Percentiles rank a stretch among this genome's conserved stretches.
phyloP scores from a whole-genome alignment of 2,797 vertebrate species.

The Graptemys geographica region DNA sequence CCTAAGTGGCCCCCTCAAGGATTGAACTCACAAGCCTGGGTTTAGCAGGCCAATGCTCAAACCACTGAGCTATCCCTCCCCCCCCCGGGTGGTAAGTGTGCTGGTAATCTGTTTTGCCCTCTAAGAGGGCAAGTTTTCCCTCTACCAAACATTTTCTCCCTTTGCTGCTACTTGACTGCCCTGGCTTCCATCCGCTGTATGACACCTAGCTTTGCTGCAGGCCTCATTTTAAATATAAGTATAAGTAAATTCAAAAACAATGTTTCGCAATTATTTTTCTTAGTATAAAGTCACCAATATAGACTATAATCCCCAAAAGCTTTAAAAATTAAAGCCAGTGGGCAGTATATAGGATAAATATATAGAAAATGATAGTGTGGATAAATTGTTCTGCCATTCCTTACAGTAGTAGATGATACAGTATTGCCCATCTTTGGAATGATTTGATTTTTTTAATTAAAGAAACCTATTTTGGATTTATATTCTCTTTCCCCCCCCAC shows the following conservation, averaged over 20 bases:
- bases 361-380: not conserved
- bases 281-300: not conserved
- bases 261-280: not conserved
- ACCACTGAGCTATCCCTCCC: too few relatives aligned
- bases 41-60: too few relatives aligned
- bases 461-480: not conserved
- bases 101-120: not conserved
- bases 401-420: not conserved
- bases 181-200: not conserved
- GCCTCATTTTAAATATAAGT: not conserved
- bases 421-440: not conserved
- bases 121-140: not conserved
- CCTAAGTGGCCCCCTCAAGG: too few relatives aligned
- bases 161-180: not conserved
- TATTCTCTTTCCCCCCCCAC: not conserved
- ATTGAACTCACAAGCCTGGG: too few relatives aligned
- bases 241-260: not conserved
- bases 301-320: not conserved
- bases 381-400: not conserved
- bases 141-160: slow-evolving; percentile 1
- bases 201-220: not conserved
- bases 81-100: not conserved
- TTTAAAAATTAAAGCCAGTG: not conserved
- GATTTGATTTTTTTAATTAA: not conserved
- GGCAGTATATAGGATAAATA: not conserved